phyloP scores from a whole-genome alignment of 2,113 vertebrate genomes.

The Cricetomys ansorgei region DNA sequence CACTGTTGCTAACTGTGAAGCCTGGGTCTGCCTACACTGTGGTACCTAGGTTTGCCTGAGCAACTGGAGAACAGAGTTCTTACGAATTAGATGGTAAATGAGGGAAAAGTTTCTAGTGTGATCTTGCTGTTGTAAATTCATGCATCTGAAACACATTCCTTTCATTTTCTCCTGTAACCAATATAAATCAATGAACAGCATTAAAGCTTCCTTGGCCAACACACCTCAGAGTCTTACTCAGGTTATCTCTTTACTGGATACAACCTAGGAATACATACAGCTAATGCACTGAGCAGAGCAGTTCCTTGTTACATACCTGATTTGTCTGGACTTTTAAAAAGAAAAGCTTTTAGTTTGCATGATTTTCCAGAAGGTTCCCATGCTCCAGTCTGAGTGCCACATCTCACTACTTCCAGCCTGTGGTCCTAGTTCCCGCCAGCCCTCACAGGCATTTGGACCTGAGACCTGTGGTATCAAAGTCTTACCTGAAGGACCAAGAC shows the following conservation, averaged over 20 bases:
- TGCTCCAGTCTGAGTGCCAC: not conserved
- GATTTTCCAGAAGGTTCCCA: not conserved
- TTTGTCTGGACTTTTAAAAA: not conserved
- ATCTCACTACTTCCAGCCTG: not conserved
- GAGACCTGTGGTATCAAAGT: not conserved
- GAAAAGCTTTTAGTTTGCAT: not conserved
- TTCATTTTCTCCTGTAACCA: conserved; percentile 26
- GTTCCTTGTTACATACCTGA: not conserved
- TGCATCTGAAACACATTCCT: conserved; percentile 44
- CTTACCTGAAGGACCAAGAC: not conserved
- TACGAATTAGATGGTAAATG: not conserved
- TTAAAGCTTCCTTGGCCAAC: conserved; percentile 17
- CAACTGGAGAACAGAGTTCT: not conserved
- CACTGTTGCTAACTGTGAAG: not conserved
- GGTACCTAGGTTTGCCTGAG: not conserved
- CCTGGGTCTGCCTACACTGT: not conserved
- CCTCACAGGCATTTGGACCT: not conserved
- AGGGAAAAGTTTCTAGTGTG: not conserved
- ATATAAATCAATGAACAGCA: conserved; percentile 8
- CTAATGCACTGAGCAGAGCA: not conserved
- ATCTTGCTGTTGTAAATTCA: conserved; percentile 9
- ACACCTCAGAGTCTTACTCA: not conserved
- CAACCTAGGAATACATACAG: not conserved
- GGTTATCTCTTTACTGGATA: not conserved
- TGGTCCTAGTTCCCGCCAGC: not conserved